Evolutionary conservation across 2,113 vertebrate genomes (phyloP).

Genomic region (Tupaia chinensis): DNA sequence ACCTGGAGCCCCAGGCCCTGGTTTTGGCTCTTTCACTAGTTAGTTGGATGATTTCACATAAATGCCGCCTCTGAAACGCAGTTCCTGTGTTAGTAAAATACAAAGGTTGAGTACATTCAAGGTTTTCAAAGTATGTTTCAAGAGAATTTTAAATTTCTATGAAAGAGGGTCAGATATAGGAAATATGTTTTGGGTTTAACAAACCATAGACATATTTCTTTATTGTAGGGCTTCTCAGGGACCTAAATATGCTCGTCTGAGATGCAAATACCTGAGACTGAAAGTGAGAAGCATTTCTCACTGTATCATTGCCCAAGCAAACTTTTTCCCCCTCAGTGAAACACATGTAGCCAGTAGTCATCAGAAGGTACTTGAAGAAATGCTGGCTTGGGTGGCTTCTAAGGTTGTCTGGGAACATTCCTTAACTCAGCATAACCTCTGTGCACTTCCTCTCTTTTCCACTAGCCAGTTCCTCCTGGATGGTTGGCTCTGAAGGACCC

Average conservation of each 20-base stretch:
- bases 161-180: not conserved
- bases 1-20: not conserved
- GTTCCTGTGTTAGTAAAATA: not conserved
- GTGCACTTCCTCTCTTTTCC: not conserved
- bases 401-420: not conserved
- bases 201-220: not conserved
- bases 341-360: not conserved
- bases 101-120: not conserved
- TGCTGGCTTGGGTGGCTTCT: not conserved
- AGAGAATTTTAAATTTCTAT: not conserved
- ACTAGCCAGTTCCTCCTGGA: not conserved
- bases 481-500: not conserved
- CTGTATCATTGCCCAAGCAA: not conserved
- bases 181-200: not conserved
- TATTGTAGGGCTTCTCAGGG: not conserved
- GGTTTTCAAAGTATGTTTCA: conserved; percentile 10
- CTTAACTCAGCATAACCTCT: not conserved
- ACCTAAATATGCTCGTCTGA: not conserved
- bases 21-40: not conserved
- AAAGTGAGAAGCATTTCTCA: not conserved
- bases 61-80: not conserved
- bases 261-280: not conserved
- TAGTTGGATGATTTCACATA: not conserved
- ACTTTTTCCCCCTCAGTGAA: not conserved
- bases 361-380: not conserved